Conservation (phyloP, 1,140 invertebrate genomes). For the Lepidotrigona ventralis region DNA sequence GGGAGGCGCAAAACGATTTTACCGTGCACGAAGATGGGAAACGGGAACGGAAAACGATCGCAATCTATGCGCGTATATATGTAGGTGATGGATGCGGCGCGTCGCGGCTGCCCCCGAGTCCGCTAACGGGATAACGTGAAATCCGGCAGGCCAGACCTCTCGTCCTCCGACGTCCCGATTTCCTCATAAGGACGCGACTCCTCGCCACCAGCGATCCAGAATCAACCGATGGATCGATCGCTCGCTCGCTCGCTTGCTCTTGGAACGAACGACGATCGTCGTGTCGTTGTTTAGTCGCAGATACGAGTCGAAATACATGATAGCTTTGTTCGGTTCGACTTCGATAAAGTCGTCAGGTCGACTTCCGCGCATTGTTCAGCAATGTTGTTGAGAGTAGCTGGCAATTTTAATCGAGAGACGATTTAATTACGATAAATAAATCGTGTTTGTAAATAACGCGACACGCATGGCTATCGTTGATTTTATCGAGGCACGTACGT, state of each 20-base stretch:
- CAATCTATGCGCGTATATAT: constrained; percentile 57
- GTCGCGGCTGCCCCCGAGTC: constrained; percentile 26
- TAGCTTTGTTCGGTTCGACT: background rate
- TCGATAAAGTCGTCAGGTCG: background rate
- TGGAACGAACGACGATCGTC: background rate
- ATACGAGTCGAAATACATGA: constrained; percentile 47
- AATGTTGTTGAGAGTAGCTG: background rate
- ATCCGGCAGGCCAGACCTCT: constrained; percentile 46
- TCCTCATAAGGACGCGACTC: constrained; percentile 52
- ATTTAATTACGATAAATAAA: background rate
- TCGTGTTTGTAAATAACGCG: constrained; percentile 15
- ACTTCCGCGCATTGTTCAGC: background rate
- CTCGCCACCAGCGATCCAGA: background rate
- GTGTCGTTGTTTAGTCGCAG: constrained; percentile 45
- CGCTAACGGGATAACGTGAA: constrained; percentile 57
- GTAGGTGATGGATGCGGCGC: constrained; percentile 59
- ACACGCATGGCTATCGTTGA: background rate
- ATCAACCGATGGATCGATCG: background rate
- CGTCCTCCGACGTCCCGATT: constrained; percentile 55
- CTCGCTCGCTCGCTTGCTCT: background rate
- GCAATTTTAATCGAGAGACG: background rate
- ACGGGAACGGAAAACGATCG: constrained; percentile 59
- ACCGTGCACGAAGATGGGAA: constrained; percentile 34
- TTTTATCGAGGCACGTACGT: constrained; percentile 37
- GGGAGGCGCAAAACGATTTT: constrained; percentile 21